Conservation (phyloP, 2,888 invertebrate genomes). For the Eustalomyia histrio region DNA sequence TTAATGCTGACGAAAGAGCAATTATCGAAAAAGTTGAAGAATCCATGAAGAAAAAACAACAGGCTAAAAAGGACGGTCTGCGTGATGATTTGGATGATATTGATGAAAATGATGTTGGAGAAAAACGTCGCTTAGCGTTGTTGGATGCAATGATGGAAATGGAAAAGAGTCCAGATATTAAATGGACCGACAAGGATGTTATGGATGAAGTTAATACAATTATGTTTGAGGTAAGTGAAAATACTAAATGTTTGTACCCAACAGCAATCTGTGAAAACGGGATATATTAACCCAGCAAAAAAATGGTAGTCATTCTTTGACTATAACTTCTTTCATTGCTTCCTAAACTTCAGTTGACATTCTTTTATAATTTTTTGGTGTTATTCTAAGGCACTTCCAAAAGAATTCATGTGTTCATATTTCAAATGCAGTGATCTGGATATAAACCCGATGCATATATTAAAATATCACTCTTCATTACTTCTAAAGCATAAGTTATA, state of each 20-base stretch:
- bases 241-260: neutral
- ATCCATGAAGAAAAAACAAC: slow-evolving; percentile 66
- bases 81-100: slow-evolving; percentile 90
- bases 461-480: too few species aligned
- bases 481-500: too few species aligned
- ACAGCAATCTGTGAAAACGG: too few species aligned
- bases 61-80: slow-evolving; percentile 80
- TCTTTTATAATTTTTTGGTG: too few species aligned
- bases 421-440: too few species aligned
- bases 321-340: too few species aligned
- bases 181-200: slow-evolving; percentile 88
- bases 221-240: slow-evolving; percentile 85
- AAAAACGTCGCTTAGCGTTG: slow-evolving; percentile 90
- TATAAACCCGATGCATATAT: too few species aligned
- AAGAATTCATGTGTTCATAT: too few species aligned
- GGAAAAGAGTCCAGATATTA: slow-evolving; percentile 85
- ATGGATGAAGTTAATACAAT: slow-evolving; percentile 93
- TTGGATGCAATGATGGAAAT: slow-evolving; percentile 93
- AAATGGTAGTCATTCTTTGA: too few species aligned
- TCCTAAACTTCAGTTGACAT: too few species aligned
- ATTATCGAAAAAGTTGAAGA: slow-evolving; percentile 77
- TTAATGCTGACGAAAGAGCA: slow-evolving; percentile 75
- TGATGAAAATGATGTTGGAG: slow-evolving; percentile 89
- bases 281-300: too few species aligned
- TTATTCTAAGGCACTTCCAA: too few species aligned